Evolutionary conservation across 1,140 invertebrate genomes (phyloP).

Genomic region (Eubasilissa regina): DNA sequence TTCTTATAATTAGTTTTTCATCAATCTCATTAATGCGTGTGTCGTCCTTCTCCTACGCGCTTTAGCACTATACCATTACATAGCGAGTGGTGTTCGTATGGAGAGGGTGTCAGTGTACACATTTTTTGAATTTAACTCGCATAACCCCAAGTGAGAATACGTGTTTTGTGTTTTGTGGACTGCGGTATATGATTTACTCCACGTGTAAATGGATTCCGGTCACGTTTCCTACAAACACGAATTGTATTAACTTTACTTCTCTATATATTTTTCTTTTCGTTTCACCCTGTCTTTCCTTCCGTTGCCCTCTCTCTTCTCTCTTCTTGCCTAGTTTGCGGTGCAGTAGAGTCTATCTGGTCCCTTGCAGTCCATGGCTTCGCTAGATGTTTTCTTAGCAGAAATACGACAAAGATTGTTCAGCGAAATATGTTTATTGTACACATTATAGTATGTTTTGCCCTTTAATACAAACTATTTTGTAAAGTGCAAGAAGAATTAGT

Average conservation of each 20-base stretch:
- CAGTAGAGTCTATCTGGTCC: not conserved
- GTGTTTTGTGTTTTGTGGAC: slow-evolving; percentile 49
- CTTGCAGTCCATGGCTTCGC: not conserved
- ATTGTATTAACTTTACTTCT: slow-evolving; percentile 59
- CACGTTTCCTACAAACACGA: slow-evolving; percentile 57
- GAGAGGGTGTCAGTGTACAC: slow-evolving; percentile 20
- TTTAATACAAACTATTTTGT: too few relatives aligned
- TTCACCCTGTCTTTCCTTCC: slow-evolving; percentile 14
- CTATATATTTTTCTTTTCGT: slow-evolving; percentile 52
- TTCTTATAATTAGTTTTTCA: not conserved
- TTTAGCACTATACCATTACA: slow-evolving; percentile 10
- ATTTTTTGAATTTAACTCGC: slow-evolving; percentile 58
- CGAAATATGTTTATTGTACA: too few relatives aligned
- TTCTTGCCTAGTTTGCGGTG: slow-evolving; percentile 5
- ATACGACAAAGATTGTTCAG: too few relatives aligned
- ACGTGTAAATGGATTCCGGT: slow-evolving; percentile 49
- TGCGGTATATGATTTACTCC: slow-evolving; percentile 57
- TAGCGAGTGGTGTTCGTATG: slow-evolving; percentile 5
- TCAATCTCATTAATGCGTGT: slow-evolving; percentile 22
- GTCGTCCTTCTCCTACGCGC: not conserved
- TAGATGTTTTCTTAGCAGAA: not conserved
- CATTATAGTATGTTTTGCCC: too few relatives aligned
- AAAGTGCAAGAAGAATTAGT: too few relatives aligned
- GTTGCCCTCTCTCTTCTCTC: not conserved
- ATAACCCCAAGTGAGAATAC: slow-evolving; percentile 58